phyloP scores from a whole-genome alignment of 2,113 vertebrate genomes.

The Nibea albiflora region DNA sequence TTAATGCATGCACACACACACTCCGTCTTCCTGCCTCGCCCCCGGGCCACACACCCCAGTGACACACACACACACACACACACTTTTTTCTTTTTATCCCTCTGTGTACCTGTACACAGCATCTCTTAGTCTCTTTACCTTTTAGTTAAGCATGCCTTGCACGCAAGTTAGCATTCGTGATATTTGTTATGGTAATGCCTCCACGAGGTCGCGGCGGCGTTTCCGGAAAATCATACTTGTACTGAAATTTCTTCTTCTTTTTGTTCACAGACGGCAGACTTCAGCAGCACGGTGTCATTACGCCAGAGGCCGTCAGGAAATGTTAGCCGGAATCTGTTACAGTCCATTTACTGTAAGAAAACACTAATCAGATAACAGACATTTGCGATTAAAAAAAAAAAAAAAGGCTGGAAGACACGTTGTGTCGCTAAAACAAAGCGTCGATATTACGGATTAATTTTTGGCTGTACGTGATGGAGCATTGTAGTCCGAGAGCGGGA shows the following conservation, averaged over 20 bases:
- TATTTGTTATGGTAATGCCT: constrained; percentile 55
- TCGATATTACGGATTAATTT: constrained; percentile 5
- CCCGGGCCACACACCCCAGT: constrained; percentile 35
- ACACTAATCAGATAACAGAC: constrained; percentile 58
- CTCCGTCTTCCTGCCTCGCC: constrained; percentile 54
- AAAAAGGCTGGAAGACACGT: neutral
- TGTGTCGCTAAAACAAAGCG: constrained; percentile 36
- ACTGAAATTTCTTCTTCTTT: constrained; percentile 50
- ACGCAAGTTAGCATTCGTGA: constrained; percentile 8
- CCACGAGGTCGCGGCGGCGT: constrained; percentile 18
- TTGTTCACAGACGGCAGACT: constrained; percentile 29
- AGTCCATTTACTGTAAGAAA: constrained; percentile 68
- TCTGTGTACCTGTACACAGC: constrained; percentile 62
- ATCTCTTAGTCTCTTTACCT: constrained; percentile 39
- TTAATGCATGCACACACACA: constrained; percentile 84
- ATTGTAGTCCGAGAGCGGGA: neutral
- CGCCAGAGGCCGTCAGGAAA: constrained; percentile 51
- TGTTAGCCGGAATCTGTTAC: constrained; percentile 56
- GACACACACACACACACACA: constrained; percentile 22
- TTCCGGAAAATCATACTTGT: constrained; percentile 43
- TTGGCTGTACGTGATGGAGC: constrained; percentile 14
- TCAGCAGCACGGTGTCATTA: constrained; percentile 34
- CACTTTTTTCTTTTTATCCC: constrained; percentile 43
- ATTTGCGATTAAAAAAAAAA: constrained; percentile 18
- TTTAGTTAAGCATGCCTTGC: constrained; percentile 31